Evolutionary conservation across 2,113 vertebrate genomes (phyloP).

Genomic region (Archocentrus centrarchus): DNA sequence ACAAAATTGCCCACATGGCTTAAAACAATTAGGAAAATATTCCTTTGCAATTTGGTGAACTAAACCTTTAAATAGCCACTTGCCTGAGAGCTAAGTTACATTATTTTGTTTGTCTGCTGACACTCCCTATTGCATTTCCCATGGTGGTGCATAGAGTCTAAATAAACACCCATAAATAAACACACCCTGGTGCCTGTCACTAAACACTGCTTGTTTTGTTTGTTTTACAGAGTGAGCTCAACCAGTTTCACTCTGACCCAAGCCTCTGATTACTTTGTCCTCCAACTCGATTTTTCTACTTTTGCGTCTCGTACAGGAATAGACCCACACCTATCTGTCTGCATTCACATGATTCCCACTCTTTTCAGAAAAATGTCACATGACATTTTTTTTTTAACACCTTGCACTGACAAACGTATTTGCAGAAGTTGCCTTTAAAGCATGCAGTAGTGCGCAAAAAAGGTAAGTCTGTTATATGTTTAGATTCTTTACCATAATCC

Average conservation of each 20-base stretch:
- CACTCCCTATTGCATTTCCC: conserved; percentile 67
- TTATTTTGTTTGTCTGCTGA: conserved; percentile 51
- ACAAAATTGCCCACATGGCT: not conserved
- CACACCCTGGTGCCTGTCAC: conserved; percentile 69
- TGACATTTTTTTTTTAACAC: not conserved
- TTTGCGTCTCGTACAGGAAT: conserved; percentile 19
- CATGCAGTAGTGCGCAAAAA: not conserved
- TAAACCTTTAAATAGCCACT: conserved; percentile 21
- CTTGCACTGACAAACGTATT: not conserved
- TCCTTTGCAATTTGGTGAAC: conserved; percentile 18
- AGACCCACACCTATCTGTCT: conserved; percentile 53
- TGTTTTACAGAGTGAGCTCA: conserved; percentile 61
- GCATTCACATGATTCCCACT: not conserved
- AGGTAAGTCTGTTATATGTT: not conserved
- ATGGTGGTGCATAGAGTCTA: conserved; percentile 55
- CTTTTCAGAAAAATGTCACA: not conserved
- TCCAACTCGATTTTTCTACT: not conserved
- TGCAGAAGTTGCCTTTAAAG: not conserved
- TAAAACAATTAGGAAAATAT: conserved; percentile 8
- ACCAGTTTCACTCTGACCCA: conserved; percentile 50
- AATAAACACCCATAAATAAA: conserved; percentile 62
- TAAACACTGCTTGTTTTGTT: conserved; percentile 65
- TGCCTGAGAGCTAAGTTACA: not conserved
- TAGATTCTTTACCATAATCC: not conserved
- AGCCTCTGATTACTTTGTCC: conserved; percentile 11